These are phyloP conservation scores for Suncus etruscus DNA, from an alignment of 2,113 vertebrate genomes.

Conservation along the genomic window DNA sequence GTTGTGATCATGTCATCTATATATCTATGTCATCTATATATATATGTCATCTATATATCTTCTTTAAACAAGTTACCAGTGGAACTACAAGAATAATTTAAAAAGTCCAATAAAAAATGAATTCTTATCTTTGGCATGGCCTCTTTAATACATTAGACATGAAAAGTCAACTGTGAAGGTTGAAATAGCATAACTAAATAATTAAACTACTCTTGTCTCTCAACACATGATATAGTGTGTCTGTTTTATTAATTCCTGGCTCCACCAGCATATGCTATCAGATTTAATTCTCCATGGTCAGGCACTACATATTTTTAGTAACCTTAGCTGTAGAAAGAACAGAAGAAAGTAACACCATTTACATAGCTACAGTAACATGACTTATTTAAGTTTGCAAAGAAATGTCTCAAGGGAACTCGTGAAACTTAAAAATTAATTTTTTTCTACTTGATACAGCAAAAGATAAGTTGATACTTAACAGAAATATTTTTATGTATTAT, in stretches of 20 bases:
- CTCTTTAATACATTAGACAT: constrained; percentile 51
- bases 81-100: constrained; percentile 39
- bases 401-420: constrained; percentile 47
- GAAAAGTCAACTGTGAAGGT: constrained; percentile 61
- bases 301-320: constrained; percentile 51
- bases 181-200: constrained; percentile 67
- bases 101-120: background rate
- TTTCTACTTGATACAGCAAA: constrained; percentile 61
- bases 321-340: constrained; percentile 53
- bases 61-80: constrained; percentile 32
- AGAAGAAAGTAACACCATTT: constrained; percentile 63
- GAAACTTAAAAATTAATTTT: constrained; percentile 71
- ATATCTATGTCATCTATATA: too few species aligned
- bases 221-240: background rate
- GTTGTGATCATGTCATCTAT: constrained; percentile 61
- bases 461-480: constrained; percentile 53
- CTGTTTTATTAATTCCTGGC: constrained; percentile 66
- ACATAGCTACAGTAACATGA: constrained; percentile 62
- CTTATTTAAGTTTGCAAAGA: constrained; percentile 62
- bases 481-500: constrained; percentile 59
- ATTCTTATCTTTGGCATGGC: constrained; percentile 29
- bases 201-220: constrained; percentile 60
- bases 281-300: constrained; percentile 17
- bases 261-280: constrained; percentile 25
- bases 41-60: constrained; percentile 67